Evolutionary conservation across 2,888 invertebrate genomes (phyloP).

Genomic region (Branchellion lobata): DNA sequence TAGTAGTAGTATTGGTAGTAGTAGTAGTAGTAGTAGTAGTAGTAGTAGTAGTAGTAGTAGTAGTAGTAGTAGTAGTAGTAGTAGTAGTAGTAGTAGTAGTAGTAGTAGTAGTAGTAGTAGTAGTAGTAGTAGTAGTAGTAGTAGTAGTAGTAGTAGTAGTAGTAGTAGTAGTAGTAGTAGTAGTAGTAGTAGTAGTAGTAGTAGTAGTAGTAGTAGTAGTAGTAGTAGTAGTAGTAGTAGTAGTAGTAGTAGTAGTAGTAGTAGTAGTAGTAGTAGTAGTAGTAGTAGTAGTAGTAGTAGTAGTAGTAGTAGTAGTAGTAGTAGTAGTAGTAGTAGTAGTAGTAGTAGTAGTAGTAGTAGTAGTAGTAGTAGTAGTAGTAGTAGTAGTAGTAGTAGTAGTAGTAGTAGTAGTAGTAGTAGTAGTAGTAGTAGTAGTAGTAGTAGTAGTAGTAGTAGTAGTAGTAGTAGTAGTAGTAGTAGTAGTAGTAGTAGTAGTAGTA

Average conservation of each 20-base stretch:
- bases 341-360: constrained; percentile 45
- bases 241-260: constrained; percentile 45
- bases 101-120: constrained; percentile 37
- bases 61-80: constrained; percentile 32
- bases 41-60: constrained; percentile 28
- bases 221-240: constrained; percentile 46
- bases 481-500: constrained; percentile 45
- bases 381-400: constrained; percentile 45
- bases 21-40: constrained; percentile 28
- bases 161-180: constrained; percentile 42
- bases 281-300: constrained; percentile 45
- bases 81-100: constrained; percentile 27
- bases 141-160: constrained; percentile 40
- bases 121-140: constrained; percentile 46
- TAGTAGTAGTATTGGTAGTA: constrained; percentile 23
- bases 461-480: constrained; percentile 45
- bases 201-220: constrained; percentile 45
- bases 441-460: constrained; percentile 46
- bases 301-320: constrained; percentile 46
- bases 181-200: constrained; percentile 45
- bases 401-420: constrained; percentile 46
- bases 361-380: constrained; percentile 46
- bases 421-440: constrained; percentile 45
- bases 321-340: constrained; percentile 45
- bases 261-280: constrained; percentile 45